These are phyloP conservation scores for Yponomeuta plumbellus DNA, from an alignment of 2,888 invertebrate genomes.

Conservation along the genomic window DNA sequence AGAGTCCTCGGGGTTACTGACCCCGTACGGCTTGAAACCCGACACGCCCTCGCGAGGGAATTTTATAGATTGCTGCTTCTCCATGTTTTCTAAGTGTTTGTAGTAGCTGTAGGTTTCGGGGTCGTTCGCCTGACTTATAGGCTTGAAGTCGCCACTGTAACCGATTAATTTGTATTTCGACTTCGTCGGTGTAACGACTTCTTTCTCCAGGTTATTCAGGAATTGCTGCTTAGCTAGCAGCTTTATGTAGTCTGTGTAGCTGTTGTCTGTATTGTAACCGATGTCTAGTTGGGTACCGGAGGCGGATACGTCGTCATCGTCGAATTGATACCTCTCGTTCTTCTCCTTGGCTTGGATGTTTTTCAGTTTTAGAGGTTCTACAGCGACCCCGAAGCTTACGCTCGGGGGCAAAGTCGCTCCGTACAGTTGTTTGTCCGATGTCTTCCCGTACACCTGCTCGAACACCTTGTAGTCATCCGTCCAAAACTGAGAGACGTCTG, in stretches of 20 bases:
- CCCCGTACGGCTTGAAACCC: conserved; percentile 38
- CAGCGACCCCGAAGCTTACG: conserved; percentile 31
- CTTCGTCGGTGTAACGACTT: conserved; percentile 32
- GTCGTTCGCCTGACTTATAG: conserved; percentile 49
- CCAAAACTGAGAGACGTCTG: conserved; percentile 62
- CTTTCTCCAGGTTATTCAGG: conserved; percentile 1
- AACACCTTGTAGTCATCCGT: conserved; percentile 62
- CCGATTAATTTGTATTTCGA: conserved; percentile 45
- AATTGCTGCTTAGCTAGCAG: conserved; percentile 10
- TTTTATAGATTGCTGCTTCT: conserved; percentile 27
- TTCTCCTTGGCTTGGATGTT: conserved; percentile 44
- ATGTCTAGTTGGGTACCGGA: conserved; percentile 31
- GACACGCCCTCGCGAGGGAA: conserved; percentile 24
- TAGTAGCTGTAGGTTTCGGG: conserved; percentile 60
- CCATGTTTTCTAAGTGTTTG: conserved; percentile 49
- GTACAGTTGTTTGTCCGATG: conserved; percentile 60
- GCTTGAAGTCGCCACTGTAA: conserved; percentile 43
- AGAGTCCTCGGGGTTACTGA: conserved; percentile 37
- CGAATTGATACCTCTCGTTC: conserved; percentile 32
- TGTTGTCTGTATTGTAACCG: conserved; percentile 24
- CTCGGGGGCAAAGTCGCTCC: conserved; percentile 46
- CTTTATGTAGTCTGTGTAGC: conserved; percentile 7
- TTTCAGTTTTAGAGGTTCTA: conserved; percentile 26
- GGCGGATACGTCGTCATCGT: conserved; percentile 26
- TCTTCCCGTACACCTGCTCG: conserved; percentile 61